phyloP scores from a whole-genome alignment of 2,113 vertebrate species.

The Microcebus jonahi region DNA sequence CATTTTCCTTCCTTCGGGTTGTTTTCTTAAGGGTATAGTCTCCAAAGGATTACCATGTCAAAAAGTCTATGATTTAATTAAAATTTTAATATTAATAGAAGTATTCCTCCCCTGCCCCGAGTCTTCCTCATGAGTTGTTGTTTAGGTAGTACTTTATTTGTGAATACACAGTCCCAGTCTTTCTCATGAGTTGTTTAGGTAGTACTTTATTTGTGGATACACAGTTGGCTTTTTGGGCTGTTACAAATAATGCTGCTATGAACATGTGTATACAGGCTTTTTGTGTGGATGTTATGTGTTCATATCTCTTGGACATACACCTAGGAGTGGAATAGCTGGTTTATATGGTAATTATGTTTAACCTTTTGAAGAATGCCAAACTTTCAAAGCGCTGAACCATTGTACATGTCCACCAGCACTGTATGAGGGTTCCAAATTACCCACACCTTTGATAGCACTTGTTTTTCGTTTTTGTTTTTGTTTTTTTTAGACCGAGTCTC shows the following conservation, averaged over 20 bases:
- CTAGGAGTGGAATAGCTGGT: neutral
- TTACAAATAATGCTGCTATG: neutral
- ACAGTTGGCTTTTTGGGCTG: neutral
- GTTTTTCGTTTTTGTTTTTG: neutral
- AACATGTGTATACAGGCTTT: neutral
- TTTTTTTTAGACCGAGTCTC: too few relatives aligned
- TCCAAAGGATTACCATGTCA: neutral
- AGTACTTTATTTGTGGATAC: neutral
- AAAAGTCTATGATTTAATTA: neutral
- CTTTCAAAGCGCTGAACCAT: neutral
- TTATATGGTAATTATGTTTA: neutral
- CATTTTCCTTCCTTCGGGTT: neutral
- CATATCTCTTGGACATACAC: neutral
- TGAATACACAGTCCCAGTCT: neutral
- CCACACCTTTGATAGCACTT: neutral
- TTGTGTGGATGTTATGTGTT: neutral
- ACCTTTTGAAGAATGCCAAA: constrained; percentile 12
- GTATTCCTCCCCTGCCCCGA: neutral
- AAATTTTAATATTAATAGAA: neutral
- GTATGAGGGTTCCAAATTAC: neutral
- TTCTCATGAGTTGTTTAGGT: neutral
- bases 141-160: neutral
- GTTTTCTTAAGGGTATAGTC: neutral
- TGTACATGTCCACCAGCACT: neutral
- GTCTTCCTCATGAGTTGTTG: neutral